These are phyloP conservation scores for Acanthococcus lagerstroemiae DNA, from an alignment of 2,888 invertebrate genomes.

Conservation along the genomic window DNA sequence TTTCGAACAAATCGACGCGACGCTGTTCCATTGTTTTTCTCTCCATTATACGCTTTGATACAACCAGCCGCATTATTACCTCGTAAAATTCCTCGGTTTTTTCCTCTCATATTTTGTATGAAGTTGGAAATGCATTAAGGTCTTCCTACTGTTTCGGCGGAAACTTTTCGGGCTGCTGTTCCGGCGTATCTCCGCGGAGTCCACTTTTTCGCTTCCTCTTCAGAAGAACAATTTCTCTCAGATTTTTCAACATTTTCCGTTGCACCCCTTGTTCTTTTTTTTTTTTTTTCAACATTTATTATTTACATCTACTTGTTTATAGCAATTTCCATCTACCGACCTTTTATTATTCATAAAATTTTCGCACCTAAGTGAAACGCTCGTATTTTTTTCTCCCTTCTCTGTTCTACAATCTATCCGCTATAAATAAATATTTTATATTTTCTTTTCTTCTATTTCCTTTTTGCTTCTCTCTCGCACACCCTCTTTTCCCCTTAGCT, in stretches of 20 bases:
- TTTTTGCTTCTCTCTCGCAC: neutral
- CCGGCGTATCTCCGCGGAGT: slow-evolving; percentile 26
- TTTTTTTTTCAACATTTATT: slow-evolving; percentile 17
- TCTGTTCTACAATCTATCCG: too few relatives aligned
- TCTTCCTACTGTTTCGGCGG: slow-evolving; percentile 17
- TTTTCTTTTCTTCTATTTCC: neutral
- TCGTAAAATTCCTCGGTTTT: too few relatives aligned
- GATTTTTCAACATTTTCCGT: slow-evolving; percentile 21
- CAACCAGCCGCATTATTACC: too few relatives aligned
- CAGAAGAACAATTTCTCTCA: slow-evolving; percentile 15
- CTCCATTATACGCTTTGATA: too few relatives aligned
- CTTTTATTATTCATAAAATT: slow-evolving; percentile 27
- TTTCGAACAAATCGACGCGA: too few relatives aligned
- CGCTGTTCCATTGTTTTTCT: too few relatives aligned
- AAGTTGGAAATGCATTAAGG: too few relatives aligned
- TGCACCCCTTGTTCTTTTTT: neutral
- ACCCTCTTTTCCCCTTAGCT: too few relatives aligned
- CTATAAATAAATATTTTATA: slow-evolving; percentile 22
- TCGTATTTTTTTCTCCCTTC: neutral
- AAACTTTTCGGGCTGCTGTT: slow-evolving; percentile 20
- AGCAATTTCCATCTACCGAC: slow-evolving; percentile 19
- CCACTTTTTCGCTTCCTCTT: slow-evolving; percentile 16
- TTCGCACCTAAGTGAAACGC: slow-evolving; percentile 23
- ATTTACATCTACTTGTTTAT: slow-evolving; percentile 18
- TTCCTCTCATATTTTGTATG: too few relatives aligned